These are phyloP conservation scores for Ageneiosus marmoratus DNA, from an alignment of 2,113 vertebrate species.

Conservation along the genomic window DNA sequence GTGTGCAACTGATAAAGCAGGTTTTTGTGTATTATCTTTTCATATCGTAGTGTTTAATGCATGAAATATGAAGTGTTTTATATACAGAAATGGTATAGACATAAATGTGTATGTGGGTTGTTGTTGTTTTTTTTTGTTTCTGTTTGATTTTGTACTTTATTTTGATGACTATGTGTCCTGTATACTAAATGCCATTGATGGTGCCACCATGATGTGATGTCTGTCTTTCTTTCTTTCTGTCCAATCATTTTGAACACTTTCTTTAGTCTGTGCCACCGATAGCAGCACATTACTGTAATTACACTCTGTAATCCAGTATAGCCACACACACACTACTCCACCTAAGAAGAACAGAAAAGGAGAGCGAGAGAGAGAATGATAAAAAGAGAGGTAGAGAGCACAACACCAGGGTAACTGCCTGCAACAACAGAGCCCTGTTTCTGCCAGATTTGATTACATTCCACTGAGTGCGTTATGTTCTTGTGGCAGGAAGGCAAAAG, in stretches of 20 bases:
- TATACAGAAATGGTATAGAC: neutral
- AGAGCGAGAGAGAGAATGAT: neutral
- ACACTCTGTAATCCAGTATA: slow-evolving; percentile 27
- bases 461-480: slow-evolving; percentile 19
- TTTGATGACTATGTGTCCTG: neutral
- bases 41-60: neutral
- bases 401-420: slow-evolving; percentile 25
- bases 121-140: neutral
- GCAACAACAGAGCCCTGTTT: slow-evolving; percentile 38
- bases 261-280: neutral
- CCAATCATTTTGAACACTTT: neutral
- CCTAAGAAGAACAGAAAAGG: slow-evolving; percentile 2
- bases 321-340: neutral
- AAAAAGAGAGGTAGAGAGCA: neutral
- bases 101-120: neutral
- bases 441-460: slow-evolving; percentile 50
- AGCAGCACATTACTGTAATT: neutral
- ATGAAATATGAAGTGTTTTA: neutral
- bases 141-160: neutral
- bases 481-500: slow-evolving; percentile 30
- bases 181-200: neutral
- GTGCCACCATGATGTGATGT: neutral
- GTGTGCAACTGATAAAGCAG: neutral
- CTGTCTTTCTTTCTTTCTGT: neutral
- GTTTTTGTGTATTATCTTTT: neutral